Percentiles rank a stretch among this genome's conserved stretches.
Conservation (phyloP, 2,888 invertebrate species). For the Peribatodes rhomboidaria region DNA sequence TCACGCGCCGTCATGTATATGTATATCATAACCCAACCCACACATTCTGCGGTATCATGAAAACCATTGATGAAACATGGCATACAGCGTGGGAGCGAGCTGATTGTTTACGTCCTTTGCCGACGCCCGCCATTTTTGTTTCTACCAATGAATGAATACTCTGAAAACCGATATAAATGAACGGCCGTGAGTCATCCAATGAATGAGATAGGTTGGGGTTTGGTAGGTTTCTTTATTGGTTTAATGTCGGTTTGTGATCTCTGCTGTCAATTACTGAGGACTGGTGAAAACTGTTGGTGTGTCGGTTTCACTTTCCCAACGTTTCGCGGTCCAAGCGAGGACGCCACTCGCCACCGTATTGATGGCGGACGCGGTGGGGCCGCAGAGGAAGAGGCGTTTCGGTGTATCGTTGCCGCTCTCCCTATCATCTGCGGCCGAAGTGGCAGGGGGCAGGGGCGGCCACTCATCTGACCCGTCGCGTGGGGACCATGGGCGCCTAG, state of each 20-base stretch:
- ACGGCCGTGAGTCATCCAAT: conserved; percentile 38
- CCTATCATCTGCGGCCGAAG: too few species aligned
- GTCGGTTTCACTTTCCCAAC: too few species aligned
- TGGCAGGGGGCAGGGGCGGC: too few species aligned
- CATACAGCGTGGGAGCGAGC: conserved; percentile 65
- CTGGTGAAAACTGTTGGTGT: too few species aligned
- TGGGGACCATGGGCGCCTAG: too few species aligned
- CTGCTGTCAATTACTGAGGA: conserved; percentile 11
- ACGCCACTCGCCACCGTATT: too few species aligned
- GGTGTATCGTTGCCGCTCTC: too few species aligned
- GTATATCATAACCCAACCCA: conserved; percentile 50
- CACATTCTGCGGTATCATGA: conserved; percentile 42
- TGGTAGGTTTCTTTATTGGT: conserved; percentile 26
- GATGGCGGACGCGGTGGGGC: too few species aligned
- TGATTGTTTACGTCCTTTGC: conserved; percentile 69
- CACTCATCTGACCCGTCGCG: too few species aligned
- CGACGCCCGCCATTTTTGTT: conserved; percentile 61
- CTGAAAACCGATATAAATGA: conserved; percentile 46
- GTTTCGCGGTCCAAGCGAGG: too few species aligned
- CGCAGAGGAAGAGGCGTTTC: too few species aligned
- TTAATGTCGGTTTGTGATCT: conserved; percentile 18
- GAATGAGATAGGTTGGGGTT: conserved; percentile 22
- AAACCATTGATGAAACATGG: conserved; percentile 61
- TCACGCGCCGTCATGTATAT: too few species aligned
- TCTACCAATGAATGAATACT: conserved; percentile 58